Evolutionary conservation across 2,113 vertebrate genomes (phyloP).

Genomic region (Bostrychus sinensis): DNA sequence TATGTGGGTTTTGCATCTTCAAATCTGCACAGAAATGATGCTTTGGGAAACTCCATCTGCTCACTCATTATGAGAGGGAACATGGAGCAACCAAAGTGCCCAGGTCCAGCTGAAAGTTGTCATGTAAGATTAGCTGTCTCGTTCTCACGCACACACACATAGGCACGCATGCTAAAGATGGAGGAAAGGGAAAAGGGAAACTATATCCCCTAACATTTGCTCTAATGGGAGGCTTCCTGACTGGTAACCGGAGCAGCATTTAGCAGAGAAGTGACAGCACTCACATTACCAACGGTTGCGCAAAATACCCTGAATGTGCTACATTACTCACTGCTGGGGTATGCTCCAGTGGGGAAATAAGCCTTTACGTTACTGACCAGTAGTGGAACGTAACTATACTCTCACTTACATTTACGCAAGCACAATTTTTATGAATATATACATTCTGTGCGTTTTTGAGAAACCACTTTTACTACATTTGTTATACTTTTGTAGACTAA

Average conservation of each 20-base stretch:
- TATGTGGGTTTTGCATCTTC: neutral
- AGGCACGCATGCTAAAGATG: constrained; percentile 39
- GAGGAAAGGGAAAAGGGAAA: constrained; percentile 61
- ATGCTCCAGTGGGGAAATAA: constrained; percentile 34
- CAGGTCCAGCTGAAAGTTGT: constrained; percentile 57
- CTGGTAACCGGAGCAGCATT: constrained; percentile 70
- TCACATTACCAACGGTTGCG: constrained; percentile 63
- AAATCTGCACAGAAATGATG: constrained; percentile 2
- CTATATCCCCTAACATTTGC: constrained; percentile 67
- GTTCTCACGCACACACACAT: constrained; percentile 7
- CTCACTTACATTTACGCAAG: too few species aligned
- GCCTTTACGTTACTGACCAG: neutral
- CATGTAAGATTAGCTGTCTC: constrained; percentile 52
- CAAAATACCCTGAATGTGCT: constrained; percentile 61
- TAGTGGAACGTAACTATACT: too few species aligned
- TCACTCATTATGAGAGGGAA: constrained; percentile 8
- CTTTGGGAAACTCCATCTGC: neutral
- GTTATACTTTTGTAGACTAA: too few species aligned
- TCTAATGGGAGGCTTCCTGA: constrained; percentile 78
- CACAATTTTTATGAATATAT: too few species aligned
- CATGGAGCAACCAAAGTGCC: constrained; percentile 40
- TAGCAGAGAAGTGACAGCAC: constrained; percentile 59
- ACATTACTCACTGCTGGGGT: constrained; percentile 31
- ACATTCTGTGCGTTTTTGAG: too few species aligned
- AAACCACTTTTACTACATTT: too few species aligned